Conservation (phyloP, 1,140 invertebrate genomes). For the Drosophila equinoxialis region DNA sequence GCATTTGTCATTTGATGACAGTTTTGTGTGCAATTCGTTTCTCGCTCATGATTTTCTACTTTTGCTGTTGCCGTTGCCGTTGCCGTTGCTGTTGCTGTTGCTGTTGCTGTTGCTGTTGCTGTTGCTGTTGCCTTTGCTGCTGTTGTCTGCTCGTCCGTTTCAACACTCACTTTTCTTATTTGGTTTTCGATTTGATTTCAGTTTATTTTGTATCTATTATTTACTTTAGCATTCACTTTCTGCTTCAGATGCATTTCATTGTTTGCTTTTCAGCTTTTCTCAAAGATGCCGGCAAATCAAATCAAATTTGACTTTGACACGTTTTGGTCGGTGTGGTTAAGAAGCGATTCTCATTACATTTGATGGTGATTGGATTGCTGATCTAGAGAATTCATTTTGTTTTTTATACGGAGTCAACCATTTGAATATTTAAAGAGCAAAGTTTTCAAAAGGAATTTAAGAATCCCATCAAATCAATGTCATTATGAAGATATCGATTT, state of each 20-base stretch:
- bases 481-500: background rate
- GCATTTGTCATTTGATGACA: slow-evolving; percentile 83
- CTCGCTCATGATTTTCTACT: slow-evolving; percentile 72
- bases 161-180: slow-evolving; percentile 42
- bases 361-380: slow-evolving; percentile 9
- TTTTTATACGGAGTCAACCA: background rate
- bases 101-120: slow-evolving; percentile 22
- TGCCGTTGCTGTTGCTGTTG: slow-evolving; percentile 13
- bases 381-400: background rate
- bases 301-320: slow-evolving; percentile 13
- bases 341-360: slow-evolving; percentile 6
- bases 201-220: slow-evolving; percentile 31
- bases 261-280: slow-evolving; percentile 27
- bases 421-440: background rate
- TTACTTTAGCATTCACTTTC: slow-evolving; percentile 67
- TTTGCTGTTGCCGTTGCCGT: slow-evolving; percentile 35
- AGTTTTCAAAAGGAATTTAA: background rate
- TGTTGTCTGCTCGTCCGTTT: slow-evolving; percentile 29
- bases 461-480: background rate
- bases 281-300: slow-evolving; percentile 10
- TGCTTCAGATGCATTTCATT: slow-evolving; percentile 62
- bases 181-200: slow-evolving; percentile 38
- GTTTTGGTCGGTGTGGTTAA: slow-evolving; percentile 10
- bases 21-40: slow-evolving; percentile 83
- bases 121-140: slow-evolving; percentile 14